Evolutionary conservation across 1,140 invertebrate genomes (phyloP).

Genomic region (Habropoda laboriosa): DNA sequence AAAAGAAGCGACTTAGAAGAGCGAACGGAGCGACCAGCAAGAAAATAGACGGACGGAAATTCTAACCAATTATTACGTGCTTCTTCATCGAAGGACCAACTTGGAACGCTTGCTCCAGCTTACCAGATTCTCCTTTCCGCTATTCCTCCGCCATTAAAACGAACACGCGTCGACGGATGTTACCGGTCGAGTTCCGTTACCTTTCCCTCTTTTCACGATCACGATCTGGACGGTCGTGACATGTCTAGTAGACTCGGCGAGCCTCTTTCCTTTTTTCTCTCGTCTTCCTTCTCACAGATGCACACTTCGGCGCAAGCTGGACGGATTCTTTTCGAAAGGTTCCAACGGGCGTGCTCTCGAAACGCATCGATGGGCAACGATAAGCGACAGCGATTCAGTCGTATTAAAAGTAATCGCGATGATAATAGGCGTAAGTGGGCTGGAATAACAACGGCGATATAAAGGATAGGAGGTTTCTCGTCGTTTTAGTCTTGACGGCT

Average conservation of each 20-base stretch:
- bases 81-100: constrained; percentile 23
- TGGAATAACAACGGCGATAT: not conserved
- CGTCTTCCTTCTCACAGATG: not conserved
- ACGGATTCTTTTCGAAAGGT: not conserved
- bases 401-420: constrained; percentile 13
- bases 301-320: not conserved
- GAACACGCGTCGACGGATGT: constrained; percentile 29
- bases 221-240: constrained; percentile 28
- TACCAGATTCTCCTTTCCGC: not conserved
- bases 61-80: constrained; percentile 49
- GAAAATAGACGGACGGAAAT: constrained; percentile 31
- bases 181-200: constrained; percentile 36
- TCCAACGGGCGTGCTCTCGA: not conserved
- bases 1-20: constrained; percentile 5
- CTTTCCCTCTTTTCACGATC: constrained; percentile 3
- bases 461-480: too few relatives aligned
- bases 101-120: constrained; percentile 1
- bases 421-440: constrained; percentile 11
- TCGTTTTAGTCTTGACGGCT: too few relatives aligned
- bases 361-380: constrained; percentile 1
- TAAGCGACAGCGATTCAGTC: constrained; percentile 19
- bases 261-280: not conserved
- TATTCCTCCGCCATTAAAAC: not conserved
- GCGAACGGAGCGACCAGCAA: not conserved
- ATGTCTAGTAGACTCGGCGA: not conserved